Evolutionary conservation across 2,797 vertebrate genomes (phyloP).

Genomic region (Typhlichthys eigenmanni): DNA sequence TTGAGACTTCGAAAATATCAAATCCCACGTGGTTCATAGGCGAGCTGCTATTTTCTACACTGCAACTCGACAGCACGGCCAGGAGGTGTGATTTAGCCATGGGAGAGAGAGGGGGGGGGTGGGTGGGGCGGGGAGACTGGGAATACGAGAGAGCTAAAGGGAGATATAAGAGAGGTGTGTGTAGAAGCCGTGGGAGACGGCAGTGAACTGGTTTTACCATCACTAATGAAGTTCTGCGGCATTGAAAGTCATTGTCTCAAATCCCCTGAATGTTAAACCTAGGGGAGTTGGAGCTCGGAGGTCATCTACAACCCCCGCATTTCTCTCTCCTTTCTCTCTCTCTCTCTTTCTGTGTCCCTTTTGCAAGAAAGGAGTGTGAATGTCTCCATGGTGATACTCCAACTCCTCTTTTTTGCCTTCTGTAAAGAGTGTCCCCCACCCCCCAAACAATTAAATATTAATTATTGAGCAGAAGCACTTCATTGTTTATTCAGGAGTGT

Average conservation of each 20-base stretch:
- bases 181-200: slow-evolving; percentile 8
- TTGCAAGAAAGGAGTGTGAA: slow-evolving; percentile 47
- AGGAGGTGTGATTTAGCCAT: slow-evolving; percentile 7
- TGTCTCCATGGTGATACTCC: neutral
- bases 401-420: too few species aligned
- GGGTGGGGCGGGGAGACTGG: neutral
- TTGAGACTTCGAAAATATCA: slow-evolving; percentile 32
- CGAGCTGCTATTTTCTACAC: slow-evolving; percentile 24
- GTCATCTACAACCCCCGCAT: slow-evolving; percentile 13
- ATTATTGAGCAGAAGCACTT: slow-evolving; percentile 12
- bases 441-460: slow-evolving; percentile 34
- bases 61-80: slow-evolving; percentile 10
- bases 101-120: neutral
- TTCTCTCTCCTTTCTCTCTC: neutral
- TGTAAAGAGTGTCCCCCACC: slow-evolving; percentile 46
- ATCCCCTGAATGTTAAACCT: slow-evolving; percentile 11
- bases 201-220: slow-evolving; percentile 20
- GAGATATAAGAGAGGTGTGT: neutral
- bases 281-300: slow-evolving; percentile 14
- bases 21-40: slow-evolving; percentile 21
- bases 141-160: neutral
- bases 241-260: slow-evolving; percentile 22
- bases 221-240: slow-evolving; percentile 28
- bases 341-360: slow-evolving; percentile 8
- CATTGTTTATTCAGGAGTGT: slow-evolving; percentile 26